A percentile compares a stretch with the other conserved stretches of the same genome.
phyloP scores from a whole-genome alignment of 2,888 invertebrate species.

The Penaeus monodon region DNA sequence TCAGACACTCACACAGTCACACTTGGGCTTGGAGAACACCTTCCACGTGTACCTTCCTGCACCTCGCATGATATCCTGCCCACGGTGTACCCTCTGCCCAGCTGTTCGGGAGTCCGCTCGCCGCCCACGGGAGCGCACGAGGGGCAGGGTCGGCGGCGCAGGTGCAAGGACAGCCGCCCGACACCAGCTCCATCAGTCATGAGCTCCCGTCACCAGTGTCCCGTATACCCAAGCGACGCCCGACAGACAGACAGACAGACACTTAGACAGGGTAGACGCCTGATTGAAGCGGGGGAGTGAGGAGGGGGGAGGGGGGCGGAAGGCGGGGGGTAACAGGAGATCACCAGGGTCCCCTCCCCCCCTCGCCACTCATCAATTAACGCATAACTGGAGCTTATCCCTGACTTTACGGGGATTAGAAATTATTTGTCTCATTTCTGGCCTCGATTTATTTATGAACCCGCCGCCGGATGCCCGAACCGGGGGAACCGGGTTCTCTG shows the following conservation, averaged over 20 bases:
- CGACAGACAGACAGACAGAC: background rate
- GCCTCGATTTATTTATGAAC: slow-evolving; percentile 3
- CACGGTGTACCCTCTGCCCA: too few relatives aligned
- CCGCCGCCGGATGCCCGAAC: background rate
- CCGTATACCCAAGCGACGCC: slow-evolving; percentile 9
- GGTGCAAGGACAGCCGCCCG: background rate
- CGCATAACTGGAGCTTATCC: slow-evolving; percentile 47
- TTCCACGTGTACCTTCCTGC: too few relatives aligned
- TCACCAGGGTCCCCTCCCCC: too few relatives aligned
- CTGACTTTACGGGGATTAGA: slow-evolving; percentile 25
- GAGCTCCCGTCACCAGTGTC: slow-evolving; percentile 34
- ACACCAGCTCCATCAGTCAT: slow-evolving; percentile 47
- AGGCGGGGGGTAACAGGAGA: too few relatives aligned
- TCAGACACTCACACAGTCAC: too few relatives aligned
- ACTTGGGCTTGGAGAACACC: too few relatives aligned
- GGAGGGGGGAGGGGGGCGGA: too few relatives aligned
- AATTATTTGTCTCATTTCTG: slow-evolving; percentile 17
- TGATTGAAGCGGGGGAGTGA: too few relatives aligned
- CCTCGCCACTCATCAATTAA: slow-evolving; percentile 29
- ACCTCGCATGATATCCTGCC: too few relatives aligned
- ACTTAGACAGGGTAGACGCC: slow-evolving; percentile 19
- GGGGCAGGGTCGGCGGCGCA: background rate
- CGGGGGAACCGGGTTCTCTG: too few relatives aligned
- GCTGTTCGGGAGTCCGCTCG: too few relatives aligned
- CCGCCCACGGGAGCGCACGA: background rate